phyloP scores from a whole-genome alignment of 1,140 invertebrate genomes.

The Chironomus tepperi region DNA sequence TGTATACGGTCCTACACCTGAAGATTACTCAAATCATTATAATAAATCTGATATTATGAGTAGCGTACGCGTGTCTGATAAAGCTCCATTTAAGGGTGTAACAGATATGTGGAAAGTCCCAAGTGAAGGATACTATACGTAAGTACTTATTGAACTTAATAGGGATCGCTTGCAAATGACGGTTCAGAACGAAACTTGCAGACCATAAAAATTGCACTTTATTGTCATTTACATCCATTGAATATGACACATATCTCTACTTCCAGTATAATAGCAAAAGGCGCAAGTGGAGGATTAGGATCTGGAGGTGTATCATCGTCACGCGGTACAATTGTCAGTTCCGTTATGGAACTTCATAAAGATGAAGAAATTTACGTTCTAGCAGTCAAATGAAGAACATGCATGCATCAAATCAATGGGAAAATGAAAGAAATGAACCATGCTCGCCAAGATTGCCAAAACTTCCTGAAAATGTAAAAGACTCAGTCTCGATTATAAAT shows the following conservation, averaged over 20 bases:
- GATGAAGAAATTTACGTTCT: constrained; percentile 70
- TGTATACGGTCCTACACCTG: constrained; percentile 59
- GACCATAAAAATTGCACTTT: too few species aligned
- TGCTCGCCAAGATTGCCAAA: constrained; percentile 29
- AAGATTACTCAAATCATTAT: constrained; percentile 59
- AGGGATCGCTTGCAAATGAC: too few species aligned
- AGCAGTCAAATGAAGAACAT: constrained; percentile 74
- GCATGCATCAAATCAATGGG: constrained; percentile 53
- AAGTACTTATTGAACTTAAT: too few species aligned
- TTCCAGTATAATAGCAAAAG: constrained; percentile 66
- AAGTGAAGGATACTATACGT: constrained; percentile 71
- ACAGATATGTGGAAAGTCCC: constrained; percentile 75
- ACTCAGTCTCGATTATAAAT: constrained; percentile 45
- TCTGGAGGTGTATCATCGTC: constrained; percentile 61
- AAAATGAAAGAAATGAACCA: constrained; percentile 31
- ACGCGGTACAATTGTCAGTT: constrained; percentile 59
- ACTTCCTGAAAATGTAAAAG: constrained; percentile 26
- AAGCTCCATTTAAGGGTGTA: constrained; percentile 54
- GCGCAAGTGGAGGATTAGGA: constrained; percentile 71
- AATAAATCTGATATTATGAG: constrained; percentile 44
- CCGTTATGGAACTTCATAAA: constrained; percentile 62
- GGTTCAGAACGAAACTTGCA: too few species aligned
- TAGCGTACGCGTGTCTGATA: constrained; percentile 48
- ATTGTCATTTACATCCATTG: too few species aligned
- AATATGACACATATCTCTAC: too few species aligned